Percentiles rank a stretch among this genome's conserved stretches.
phyloP scores from a whole-genome alignment of 2,888 invertebrate species.

The Sialis lutaria region DNA sequence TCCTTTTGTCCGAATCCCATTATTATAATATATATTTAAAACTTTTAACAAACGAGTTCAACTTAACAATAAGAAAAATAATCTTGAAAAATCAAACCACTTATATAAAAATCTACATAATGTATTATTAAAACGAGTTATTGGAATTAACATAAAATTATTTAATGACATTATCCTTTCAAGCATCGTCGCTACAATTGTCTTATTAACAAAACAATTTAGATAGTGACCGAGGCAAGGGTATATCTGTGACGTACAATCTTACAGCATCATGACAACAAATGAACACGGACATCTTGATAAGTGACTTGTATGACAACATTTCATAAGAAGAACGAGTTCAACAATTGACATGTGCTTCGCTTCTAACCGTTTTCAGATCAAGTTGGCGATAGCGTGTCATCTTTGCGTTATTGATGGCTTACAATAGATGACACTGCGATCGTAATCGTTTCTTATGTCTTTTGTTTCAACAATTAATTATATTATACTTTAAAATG shows the following conservation, averaged over 20 bases:
- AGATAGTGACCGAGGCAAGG: not conserved
- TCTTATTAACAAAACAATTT: constrained; percentile 6
- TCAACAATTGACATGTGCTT: constrained; percentile 21
- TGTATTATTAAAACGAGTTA: not conserved
- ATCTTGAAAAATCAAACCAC: too few species aligned
- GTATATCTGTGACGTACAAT: constrained; percentile 7
- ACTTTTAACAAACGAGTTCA: too few species aligned
- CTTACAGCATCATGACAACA: constrained; percentile 11
- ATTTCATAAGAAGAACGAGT: constrained; percentile 22
- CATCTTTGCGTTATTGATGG: constrained; percentile 24
- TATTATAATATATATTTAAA: too few species aligned
- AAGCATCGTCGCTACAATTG: not conserved
- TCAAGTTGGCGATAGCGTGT: constrained; percentile 12
- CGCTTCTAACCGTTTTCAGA: constrained; percentile 14
- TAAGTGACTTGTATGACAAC: constrained; percentile 24
- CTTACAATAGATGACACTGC: constrained; percentile 13
- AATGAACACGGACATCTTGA: constrained; percentile 18
- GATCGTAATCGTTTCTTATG: constrained; percentile 7
- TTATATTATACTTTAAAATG: constrained; percentile 13
- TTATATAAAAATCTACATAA: too few species aligned
- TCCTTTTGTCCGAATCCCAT: too few species aligned
- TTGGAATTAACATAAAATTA: not conserved
- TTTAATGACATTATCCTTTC: not conserved
- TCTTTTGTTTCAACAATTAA: constrained; percentile 28
- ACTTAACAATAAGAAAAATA: too few species aligned